Conservation (phyloP, 2,797 vertebrate genomes). For the Pangasius mekongensis region DNA sequence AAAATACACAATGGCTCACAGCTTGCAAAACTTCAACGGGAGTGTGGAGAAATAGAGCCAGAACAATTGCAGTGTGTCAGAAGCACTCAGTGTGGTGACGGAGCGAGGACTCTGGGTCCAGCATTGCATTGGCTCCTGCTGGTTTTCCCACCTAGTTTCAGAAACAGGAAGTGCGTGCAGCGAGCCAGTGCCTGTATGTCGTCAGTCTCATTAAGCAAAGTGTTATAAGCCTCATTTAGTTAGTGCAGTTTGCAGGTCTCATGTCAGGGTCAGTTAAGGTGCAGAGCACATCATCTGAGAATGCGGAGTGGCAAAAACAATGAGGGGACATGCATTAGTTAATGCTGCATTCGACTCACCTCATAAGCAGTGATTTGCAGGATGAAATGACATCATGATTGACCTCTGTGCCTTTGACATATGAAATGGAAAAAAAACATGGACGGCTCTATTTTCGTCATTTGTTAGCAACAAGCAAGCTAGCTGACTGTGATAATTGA, state of each 20-base stretch:
- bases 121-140: background rate
- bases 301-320: background rate
- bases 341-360: background rate
- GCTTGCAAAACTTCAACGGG: background rate
- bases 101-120: background rate
- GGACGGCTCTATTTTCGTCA: background rate
- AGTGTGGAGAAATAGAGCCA: constrained; percentile 1
- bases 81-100: constrained; percentile 8
- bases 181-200: background rate
- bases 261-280: background rate
- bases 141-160: constrained; percentile 4
- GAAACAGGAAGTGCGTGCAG: constrained; percentile 26
- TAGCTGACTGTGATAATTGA: background rate
- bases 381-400: background rate
- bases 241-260: background rate
- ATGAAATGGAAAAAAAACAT: background rate
- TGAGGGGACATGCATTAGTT: background rate
- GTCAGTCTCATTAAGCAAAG: background rate
- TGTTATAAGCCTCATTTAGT: background rate
- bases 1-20: constrained; percentile 38
- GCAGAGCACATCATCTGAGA: background rate
- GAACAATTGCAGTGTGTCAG: constrained; percentile 28
- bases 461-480: background rate
- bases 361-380: background rate
- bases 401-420: background rate